phyloP scores from a whole-genome alignment of 2,113 vertebrate genomes.

The Gallinago undulata region DNA sequence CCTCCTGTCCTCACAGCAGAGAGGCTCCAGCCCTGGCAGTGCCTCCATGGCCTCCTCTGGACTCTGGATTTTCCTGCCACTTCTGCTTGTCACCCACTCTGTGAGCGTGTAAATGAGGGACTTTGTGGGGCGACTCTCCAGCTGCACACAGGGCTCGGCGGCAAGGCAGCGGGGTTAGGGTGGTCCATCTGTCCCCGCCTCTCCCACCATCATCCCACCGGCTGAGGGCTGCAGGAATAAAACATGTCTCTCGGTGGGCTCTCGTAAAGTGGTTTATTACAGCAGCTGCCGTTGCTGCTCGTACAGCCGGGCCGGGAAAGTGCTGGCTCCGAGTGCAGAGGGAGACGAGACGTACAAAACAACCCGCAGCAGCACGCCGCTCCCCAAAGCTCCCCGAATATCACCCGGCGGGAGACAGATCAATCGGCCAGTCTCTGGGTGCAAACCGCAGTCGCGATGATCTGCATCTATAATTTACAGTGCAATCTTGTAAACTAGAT shows the following conservation, averaged over 20 bases:
- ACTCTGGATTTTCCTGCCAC: not conserved
- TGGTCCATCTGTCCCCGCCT: accelerated
- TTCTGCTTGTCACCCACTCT: not conserved
- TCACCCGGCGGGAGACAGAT: not conserved
- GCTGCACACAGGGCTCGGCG: not conserved
- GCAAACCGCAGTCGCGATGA: not conserved
- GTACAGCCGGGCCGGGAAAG: conserved; percentile 6
- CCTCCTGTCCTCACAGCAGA: not conserved
- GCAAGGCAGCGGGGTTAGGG: accelerated
- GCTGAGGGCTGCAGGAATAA: not conserved
- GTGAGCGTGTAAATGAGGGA: accelerated
- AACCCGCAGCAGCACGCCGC: not conserved
- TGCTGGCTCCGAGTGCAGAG: conserved; percentile 47
- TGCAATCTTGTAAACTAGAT: not conserved
- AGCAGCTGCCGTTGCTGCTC: conserved; percentile 59
- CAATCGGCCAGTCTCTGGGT: not conserved
- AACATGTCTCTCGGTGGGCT: conserved; percentile 21
- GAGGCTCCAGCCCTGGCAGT: not conserved
- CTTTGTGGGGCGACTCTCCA: too few relatives aligned
- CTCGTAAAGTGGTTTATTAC: conserved; percentile 63
- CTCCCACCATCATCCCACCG: not conserved
- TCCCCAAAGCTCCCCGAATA: not conserved
- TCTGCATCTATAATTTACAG: not conserved
- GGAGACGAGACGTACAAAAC: not conserved
- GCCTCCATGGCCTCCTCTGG: not conserved